Evolutionary conservation across 1,140 invertebrate genomes (phyloP).

Genomic region (Zaprionus gabonicus): DNA sequence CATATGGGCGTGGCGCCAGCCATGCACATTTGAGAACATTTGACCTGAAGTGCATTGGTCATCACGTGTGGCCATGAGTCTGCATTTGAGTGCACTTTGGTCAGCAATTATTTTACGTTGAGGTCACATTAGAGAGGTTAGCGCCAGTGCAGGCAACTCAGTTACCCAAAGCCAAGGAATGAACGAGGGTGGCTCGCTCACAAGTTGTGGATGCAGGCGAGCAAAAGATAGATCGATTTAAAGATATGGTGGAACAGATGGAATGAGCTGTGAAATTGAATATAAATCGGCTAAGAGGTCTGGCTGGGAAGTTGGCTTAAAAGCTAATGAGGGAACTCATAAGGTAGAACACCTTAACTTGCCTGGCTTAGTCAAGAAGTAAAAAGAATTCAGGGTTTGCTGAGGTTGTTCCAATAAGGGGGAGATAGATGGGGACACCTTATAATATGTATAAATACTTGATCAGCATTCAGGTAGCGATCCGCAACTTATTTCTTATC

Average conservation of each 20-base stretch:
- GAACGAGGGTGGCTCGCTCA: conserved; percentile 43
- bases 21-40: conserved; percentile 65
- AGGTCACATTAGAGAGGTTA: conserved; percentile 79
- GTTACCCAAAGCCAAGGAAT: conserved; percentile 46
- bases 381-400: too few relatives aligned
- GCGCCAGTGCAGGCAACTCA: conserved; percentile 57
- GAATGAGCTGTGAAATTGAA: conserved; percentile 4
- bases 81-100: conserved; percentile 83
- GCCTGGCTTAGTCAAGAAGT: too few relatives aligned
- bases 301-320: too few relatives aligned
- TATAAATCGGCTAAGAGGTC: not conserved
- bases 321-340: too few relatives aligned
- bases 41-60: conserved; percentile 82
- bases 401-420: too few relatives aligned
- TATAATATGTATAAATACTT: too few relatives aligned
- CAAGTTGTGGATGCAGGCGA: not conserved
- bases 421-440: too few relatives aligned
- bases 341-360: too few relatives aligned
- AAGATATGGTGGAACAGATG: not conserved
- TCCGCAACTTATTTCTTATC: too few relatives aligned
- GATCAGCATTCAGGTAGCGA: not conserved
- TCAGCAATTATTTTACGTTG: conserved; percentile 83
- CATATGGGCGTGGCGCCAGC: not conserved
- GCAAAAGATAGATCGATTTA: not conserved
- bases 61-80: conserved; percentile 81